These are phyloP conservation scores for Pammene fasciana DNA, from an alignment of 2,888 invertebrate species.

Conservation along the genomic window DNA sequence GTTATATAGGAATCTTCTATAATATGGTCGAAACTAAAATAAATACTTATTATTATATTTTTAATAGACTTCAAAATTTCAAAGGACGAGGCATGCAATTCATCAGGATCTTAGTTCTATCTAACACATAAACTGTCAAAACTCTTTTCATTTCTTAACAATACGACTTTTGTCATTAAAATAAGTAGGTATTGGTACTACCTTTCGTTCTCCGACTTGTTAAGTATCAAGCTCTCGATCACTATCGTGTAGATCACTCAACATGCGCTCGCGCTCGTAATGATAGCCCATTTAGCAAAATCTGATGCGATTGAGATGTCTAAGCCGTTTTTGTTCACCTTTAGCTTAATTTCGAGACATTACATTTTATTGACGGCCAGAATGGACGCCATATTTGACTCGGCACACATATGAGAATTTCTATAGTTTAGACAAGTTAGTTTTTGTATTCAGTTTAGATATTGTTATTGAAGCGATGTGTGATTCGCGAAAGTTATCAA, in stretches of 20 bases:
- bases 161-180: too few species aligned
- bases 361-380: conserved; percentile 15
- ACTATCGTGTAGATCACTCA: conserved; percentile 28
- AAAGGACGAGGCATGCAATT: too few species aligned
- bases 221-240: conserved; percentile 31
- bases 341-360: conserved; percentile 32
- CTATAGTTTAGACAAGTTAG: not conserved
- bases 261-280: conserved; percentile 59
- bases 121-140: too few species aligned
- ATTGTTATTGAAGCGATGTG: not conserved
- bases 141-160: too few species aligned
- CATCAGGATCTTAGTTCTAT: too few species aligned
- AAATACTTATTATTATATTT: too few species aligned
- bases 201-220: conserved; percentile 7
- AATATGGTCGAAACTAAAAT: too few species aligned
- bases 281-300: conserved; percentile 70
- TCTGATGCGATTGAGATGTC: conserved; percentile 65
- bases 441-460: not conserved
- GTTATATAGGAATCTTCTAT: not conserved
- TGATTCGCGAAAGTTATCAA: not conserved
- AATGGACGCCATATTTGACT: conserved; percentile 12
- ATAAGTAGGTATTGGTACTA: not conserved
- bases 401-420: not conserved
- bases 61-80: too few species aligned
- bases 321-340: conserved; percentile 30